These are phyloP conservation scores for Margaritifera margaritifera DNA, from an alignment of 2,888 invertebrate genomes.

Conservation along the genomic window DNA sequence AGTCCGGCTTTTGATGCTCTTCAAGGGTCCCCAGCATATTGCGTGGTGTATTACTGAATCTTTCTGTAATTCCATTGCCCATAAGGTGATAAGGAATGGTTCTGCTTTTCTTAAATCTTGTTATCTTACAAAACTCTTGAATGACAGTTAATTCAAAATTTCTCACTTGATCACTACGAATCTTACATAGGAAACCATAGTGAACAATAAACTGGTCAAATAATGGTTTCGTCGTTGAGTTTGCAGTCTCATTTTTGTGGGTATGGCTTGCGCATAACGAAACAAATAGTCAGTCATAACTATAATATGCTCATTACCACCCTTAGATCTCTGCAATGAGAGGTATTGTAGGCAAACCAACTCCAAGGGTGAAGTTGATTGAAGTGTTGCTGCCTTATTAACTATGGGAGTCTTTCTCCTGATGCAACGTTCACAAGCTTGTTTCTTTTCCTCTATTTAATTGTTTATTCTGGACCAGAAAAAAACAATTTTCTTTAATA, in stretches of 20 bases:
- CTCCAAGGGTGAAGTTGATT: conserved; percentile 1
- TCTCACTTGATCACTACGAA: conserved; percentile 17
- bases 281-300: not conserved
- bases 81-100: not conserved
- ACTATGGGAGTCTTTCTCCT: not conserved
- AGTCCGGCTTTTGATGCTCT: too few species aligned
- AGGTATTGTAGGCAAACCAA: conserved; percentile 9
- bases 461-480: conserved; percentile 18
- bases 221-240: not conserved
- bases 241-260: conserved; percentile 1
- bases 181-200: conserved; percentile 8
- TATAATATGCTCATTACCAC: conserved; percentile 1
- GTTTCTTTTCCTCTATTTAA: conserved; percentile 1
- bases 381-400: not conserved
- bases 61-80: not conserved
- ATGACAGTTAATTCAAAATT: conserved; percentile 10
- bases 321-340: not conserved
- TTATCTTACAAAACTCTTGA: not conserved
- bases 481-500: conserved; percentile 7
- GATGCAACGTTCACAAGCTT: conserved; percentile 7
- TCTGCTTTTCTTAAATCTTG: not conserved
- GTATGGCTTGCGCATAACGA: not conserved
- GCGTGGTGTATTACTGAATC: too few species aligned
- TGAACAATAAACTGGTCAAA: conserved; percentile 1
- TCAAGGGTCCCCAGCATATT: too few species aligned